These are phyloP conservation scores for Siniperca undulata DNA, from an alignment of 2,797 vertebrate genomes.

Conservation along the genomic window DNA sequence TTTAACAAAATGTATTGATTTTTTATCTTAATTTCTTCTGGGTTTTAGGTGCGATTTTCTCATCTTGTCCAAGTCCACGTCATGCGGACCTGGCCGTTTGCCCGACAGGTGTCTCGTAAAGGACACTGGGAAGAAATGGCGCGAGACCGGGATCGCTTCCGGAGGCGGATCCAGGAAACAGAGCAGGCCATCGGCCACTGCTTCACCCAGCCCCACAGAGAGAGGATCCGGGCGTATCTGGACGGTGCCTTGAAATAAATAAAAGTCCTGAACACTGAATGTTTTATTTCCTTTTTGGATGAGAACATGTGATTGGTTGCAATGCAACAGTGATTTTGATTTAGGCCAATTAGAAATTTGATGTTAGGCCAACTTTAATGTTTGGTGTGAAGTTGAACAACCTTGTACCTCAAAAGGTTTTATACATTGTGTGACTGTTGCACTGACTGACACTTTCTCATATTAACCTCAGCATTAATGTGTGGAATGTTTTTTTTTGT, in stretches of 20 bases:
- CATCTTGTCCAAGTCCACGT: constrained; percentile 83
- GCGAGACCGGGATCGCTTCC: constrained; percentile 85
- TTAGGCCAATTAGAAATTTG: constrained; percentile 68
- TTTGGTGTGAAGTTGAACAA: constrained; percentile 73
- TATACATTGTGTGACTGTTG: constrained; percentile 70
- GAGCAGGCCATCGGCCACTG: constrained; percentile 81
- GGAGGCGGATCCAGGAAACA: constrained; percentile 76
- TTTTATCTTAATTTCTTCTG: rapidly evolving
- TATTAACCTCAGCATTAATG: constrained; percentile 72
- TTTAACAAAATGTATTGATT: not conserved
- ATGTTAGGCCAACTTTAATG: constrained; percentile 64
- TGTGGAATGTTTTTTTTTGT: constrained; percentile 77
- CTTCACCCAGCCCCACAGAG: constrained; percentile 77
- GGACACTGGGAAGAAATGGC: constrained; percentile 87
- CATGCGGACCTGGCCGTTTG: constrained; percentile 85
- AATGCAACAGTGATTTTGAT: constrained; percentile 78
- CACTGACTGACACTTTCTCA: constrained; percentile 82
- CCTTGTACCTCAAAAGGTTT: constrained; percentile 80
- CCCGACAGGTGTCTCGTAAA: constrained; percentile 82
- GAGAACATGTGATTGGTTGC: constrained; percentile 75
- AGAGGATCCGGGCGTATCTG: constrained; percentile 65
- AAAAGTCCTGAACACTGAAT: constrained; percentile 43
- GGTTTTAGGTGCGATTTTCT: constrained; percentile 84
- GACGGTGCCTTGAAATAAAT: constrained; percentile 53
- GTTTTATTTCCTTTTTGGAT: constrained; percentile 66